Evolutionary conservation across 1,140 invertebrate genomes (phyloP), one percentile per base, ranked within the genome.

Genomic region (Asobara japonica): DNA sequence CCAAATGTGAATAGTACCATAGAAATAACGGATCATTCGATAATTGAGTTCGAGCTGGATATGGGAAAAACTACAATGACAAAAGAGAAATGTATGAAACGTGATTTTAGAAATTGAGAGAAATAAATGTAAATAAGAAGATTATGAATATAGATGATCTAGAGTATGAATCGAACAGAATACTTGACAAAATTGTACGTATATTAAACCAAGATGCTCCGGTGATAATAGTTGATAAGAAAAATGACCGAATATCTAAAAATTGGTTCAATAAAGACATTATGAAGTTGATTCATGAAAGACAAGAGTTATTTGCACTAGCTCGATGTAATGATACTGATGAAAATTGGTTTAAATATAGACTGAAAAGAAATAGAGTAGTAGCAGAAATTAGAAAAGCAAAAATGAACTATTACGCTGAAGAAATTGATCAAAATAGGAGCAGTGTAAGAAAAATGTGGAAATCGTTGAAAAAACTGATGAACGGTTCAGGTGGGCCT

Each of bases 201-300:
- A 51, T 60, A 18, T 10, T 75, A 48, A 31, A 76, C 60, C 16
- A 18, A 13, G 4, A 20, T 0, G 48, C 69, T 3, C 65, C 65
- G 3, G 25, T 16, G 4, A 51, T 33, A 25, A 65, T 0, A 13
- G 48, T 25, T 27, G 65, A 2, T 22, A 65, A 62, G 33, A 72
- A 18, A 7, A 68, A 29, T 25, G n/a, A 38, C 13, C 71, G 65
- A 25, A 25, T 66, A 13, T 18, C 36, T 8, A 76, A 68, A 65
- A 61, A 38, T 2, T 76, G 72, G 56, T 70, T 65, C 13, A 16
- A 45, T n/a, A 16, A 56, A 11, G 65, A 65, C 27, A 71, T 76
- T 29, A 68, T 36, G 33, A n/a, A 64, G 25, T 22, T n/a, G 22
- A 22, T 56, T 0, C 10, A 5, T 25, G 48, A 29, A 11, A 74